Percentiles rank a stretch among this genome's conserved stretches.
phyloP scores from a whole-genome alignment of 2,113 vertebrate genomes.

The Platysternon megacephalum region DNA sequence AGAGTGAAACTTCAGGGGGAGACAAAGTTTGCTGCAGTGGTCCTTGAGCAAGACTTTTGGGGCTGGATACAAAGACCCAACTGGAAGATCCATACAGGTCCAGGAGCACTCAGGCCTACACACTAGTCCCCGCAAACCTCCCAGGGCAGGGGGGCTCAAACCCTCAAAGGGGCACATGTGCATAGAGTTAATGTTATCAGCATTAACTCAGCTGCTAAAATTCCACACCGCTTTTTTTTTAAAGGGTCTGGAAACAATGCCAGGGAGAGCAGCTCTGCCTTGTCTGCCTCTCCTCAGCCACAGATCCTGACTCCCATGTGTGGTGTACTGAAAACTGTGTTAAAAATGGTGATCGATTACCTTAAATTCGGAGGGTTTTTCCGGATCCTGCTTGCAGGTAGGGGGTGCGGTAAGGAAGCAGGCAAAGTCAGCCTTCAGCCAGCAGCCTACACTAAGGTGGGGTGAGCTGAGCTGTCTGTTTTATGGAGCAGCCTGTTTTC shows the following conservation, averaged over 20 bases:
- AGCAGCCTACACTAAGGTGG: background rate
- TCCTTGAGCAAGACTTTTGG: background rate
- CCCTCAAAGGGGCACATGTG: background rate
- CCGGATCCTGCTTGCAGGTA: background rate
- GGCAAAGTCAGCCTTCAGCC: background rate
- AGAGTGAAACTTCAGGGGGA: background rate
- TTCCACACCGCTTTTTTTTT: background rate
- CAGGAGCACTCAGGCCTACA: background rate
- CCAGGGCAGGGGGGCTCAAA: background rate
- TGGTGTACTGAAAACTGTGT: background rate
- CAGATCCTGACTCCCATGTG: background rate
- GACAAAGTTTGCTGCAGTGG: background rate
- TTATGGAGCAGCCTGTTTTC: background rate
- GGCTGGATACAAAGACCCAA: background rate
- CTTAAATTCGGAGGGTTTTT: background rate
- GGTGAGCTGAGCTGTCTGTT: background rate
- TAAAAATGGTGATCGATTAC: background rate
- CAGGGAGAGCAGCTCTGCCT: slow-evolving; percentile 32
- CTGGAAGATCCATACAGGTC: background rate
- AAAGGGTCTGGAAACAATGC: background rate
- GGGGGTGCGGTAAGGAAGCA: background rate
- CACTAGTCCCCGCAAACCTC: background rate
- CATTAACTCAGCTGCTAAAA: slow-evolving; percentile 17
- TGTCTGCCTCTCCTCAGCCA: background rate
- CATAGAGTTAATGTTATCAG: background rate